Conservation (phyloP, 2,113 vertebrate genomes). For the Andinoacara biseriatus region DNA sequence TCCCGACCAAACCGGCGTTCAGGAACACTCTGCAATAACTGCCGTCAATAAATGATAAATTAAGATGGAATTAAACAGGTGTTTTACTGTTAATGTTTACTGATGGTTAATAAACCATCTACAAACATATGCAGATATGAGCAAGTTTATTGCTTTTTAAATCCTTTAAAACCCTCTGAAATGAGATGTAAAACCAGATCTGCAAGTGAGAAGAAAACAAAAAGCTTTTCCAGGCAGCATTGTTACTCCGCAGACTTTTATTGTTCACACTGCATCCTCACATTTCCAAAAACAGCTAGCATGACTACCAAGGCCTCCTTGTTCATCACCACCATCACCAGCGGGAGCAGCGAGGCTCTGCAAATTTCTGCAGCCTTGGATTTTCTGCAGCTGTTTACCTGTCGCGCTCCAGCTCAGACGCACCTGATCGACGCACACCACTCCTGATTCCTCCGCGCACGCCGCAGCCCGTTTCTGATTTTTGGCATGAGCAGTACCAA, state of each 20-base stretch:
- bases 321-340: neutral
- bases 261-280: neutral
- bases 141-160: neutral
- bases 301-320: neutral
- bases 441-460: too few species aligned
- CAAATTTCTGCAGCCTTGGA: neutral
- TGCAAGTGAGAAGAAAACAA: neutral
- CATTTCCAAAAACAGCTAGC: neutral
- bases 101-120: neutral
- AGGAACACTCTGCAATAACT: neutral
- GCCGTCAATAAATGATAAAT: neutral
- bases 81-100: neutral
- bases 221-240: neutral
- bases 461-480: too few species aligned
- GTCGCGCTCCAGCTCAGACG: neutral
- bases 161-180: constrained; percentile 4
- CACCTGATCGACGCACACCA: too few species aligned
- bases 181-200: neutral
- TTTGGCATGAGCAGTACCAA: too few species aligned
- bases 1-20: neutral
- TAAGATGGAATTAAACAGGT: neutral
- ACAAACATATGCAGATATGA: neutral
- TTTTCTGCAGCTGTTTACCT: neutral
- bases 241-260: too few species aligned
- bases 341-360: too few species aligned